These are phyloP conservation scores for Phlogophora meticulosa DNA, from an alignment of 2,888 invertebrate species.

Conservation along the genomic window DNA sequence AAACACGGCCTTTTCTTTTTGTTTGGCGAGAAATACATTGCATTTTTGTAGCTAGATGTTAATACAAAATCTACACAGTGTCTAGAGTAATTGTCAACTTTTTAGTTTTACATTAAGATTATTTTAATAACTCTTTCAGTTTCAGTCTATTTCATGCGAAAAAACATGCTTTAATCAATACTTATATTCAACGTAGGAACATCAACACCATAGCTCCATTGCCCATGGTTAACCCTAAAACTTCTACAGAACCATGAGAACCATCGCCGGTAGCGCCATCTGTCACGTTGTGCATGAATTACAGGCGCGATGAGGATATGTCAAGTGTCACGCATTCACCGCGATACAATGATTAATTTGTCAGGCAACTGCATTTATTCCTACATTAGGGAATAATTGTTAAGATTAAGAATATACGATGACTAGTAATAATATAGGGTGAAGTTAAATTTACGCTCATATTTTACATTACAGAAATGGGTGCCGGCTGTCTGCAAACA, in stretches of 20 bases:
- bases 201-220: neutral
- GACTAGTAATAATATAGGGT: neutral
- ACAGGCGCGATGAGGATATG: slow-evolving; percentile 29
- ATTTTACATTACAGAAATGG: too few species aligned
- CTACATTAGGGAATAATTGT: slow-evolving; percentile 1
- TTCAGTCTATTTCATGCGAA: neutral
- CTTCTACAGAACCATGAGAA: slow-evolving; percentile 22
- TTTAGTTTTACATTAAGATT: too few species aligned
- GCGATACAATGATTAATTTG: slow-evolving; percentile 40
- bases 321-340: slow-evolving; percentile 35
- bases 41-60: neutral
- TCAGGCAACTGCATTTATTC: slow-evolving; percentile 30
- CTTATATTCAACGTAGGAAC: neutral
- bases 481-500: too few species aligned
- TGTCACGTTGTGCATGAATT: slow-evolving; percentile 38
- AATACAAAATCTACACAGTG: neutral
- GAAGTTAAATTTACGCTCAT: neutral
- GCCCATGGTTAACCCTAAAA: slow-evolving; percentile 6
- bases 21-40: neutral
- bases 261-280: slow-evolving; percentile 37
- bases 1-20: slow-evolving; percentile 19
- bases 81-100: too few species aligned
- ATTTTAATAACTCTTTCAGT: neutral
- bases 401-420: neutral
- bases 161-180: neutral